Conservation (phyloP, 2,113 vertebrate genomes). For the Alligator mississippiensis region DNA sequence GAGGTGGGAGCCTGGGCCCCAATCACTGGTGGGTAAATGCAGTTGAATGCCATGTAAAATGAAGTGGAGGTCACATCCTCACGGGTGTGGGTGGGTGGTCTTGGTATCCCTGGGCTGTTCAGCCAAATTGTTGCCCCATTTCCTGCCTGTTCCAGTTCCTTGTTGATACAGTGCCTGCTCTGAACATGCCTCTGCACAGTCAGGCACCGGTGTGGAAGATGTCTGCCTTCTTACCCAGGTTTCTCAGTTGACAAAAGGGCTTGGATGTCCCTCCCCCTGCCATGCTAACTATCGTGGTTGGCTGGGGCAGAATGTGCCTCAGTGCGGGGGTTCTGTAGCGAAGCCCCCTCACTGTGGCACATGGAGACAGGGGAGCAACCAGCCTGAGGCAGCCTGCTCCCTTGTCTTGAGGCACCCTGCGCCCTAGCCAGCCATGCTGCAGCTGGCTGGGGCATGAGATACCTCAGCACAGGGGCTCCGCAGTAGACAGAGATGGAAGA, state of each 20-base stretch:
- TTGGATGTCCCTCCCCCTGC: background rate
- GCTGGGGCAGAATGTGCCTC: too few species aligned
- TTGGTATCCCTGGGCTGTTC: background rate
- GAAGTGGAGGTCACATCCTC: too few species aligned
- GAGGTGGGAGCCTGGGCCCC: background rate
- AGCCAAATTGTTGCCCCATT: background rate
- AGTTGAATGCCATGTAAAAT: background rate
- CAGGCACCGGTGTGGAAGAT: background rate
- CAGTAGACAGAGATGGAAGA: too few species aligned
- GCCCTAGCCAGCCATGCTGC: too few species aligned
- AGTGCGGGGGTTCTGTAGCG: too few species aligned
- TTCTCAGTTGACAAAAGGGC: background rate
- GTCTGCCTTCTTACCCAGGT: background rate
- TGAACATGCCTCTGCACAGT: background rate
- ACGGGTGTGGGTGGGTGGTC: background rate
- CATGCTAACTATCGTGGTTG: too few species aligned
- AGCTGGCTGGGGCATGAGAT: too few species aligned
- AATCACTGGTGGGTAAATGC: background rate
- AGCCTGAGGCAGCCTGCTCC: too few species aligned
- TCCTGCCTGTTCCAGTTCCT: background rate
- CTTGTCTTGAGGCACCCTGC: too few species aligned
- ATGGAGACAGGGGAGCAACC: too few species aligned
- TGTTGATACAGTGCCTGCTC: background rate
- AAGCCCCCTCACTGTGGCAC: too few species aligned
- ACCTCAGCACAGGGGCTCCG: too few species aligned